Conservation (phyloP, 2,888 invertebrate species). For the Nowickia ferox region DNA sequence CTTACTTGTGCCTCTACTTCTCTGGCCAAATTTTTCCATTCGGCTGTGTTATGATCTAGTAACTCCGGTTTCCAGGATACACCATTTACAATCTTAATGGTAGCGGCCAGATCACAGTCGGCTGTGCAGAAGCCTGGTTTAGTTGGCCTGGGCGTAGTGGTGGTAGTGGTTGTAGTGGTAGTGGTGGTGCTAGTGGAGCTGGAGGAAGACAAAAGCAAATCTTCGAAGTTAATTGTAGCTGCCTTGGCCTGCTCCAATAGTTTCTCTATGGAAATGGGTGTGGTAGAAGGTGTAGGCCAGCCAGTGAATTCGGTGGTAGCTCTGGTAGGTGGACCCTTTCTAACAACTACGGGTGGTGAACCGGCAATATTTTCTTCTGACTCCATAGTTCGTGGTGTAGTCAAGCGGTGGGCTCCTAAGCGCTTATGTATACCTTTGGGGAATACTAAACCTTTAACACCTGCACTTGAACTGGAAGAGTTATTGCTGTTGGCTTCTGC, state of each 20-base stretch:
- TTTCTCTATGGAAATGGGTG: slow-evolving; percentile 93
- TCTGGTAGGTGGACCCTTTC: slow-evolving; percentile 93
- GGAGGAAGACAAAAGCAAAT: slow-evolving; percentile 80
- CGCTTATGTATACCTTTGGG: slow-evolving; percentile 86
- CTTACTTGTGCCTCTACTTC: slow-evolving; percentile 91
- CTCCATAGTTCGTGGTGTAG: slow-evolving; percentile 84
- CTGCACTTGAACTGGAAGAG: slow-evolving; percentile 81
- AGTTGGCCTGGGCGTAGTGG: slow-evolving; percentile 88
- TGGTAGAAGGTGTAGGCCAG: slow-evolving; percentile 94
- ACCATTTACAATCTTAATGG: slow-evolving; percentile 92
- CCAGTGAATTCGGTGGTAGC: slow-evolving; percentile 95
- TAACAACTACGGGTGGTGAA: slow-evolving; percentile 87
- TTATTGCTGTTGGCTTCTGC: slow-evolving; percentile 74
- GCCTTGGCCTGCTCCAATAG: slow-evolving; percentile 88
- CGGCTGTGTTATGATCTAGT: slow-evolving; percentile 92
- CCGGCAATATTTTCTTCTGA: slow-evolving; percentile 82
- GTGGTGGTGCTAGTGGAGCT: slow-evolving; percentile 84
- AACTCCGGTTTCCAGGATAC: slow-evolving; percentile 93
- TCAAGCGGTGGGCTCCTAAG: slow-evolving; percentile 84
- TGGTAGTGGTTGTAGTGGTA: slow-evolving; percentile 87
- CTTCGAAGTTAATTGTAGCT: slow-evolving; percentile 84
- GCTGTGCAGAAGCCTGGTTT: slow-evolving; percentile 91
- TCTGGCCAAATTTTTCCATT: slow-evolving; percentile 92
- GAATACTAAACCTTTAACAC: slow-evolving; percentile 88
- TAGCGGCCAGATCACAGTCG: slow-evolving; percentile 93